phyloP scores from a whole-genome alignment of 2,888 invertebrate species.

The Raillietiella orientalis region DNA sequence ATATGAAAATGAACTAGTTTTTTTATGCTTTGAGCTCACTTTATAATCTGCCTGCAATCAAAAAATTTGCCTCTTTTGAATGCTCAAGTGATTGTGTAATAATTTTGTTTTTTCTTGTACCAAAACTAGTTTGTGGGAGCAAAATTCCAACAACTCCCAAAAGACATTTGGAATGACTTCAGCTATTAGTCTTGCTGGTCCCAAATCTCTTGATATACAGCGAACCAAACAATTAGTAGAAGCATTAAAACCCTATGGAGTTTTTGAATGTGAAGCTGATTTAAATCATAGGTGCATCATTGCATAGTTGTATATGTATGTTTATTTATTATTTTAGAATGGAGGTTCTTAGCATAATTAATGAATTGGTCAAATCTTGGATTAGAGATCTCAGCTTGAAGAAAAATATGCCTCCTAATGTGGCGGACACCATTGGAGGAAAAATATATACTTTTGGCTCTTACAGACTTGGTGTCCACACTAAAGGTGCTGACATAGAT shows the following conservation, averaged over 20 bases:
- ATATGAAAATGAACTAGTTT: too few relatives aligned
- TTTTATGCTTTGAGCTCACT: too few relatives aligned
- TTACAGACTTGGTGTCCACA: constrained; percentile 67
- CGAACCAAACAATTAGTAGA: constrained; percentile 43
- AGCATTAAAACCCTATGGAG: constrained; percentile 42
- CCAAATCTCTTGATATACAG: constrained; percentile 38
- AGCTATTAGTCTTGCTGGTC: constrained; percentile 59
- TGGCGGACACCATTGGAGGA: constrained; percentile 64
- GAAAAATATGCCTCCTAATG: constrained; percentile 67
- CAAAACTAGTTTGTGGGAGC: too few relatives aligned
- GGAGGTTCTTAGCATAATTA: constrained; percentile 33
- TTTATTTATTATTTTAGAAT: constrained; percentile 13
- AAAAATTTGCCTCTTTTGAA: too few relatives aligned
- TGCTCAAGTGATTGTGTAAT: too few relatives aligned
- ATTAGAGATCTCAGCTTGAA: constrained; percentile 32
- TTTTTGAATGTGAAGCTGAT: constrained; percentile 67
- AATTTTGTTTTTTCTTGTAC: too few relatives aligned
- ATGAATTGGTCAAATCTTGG: constrained; percentile 74
- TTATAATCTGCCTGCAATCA: too few relatives aligned
- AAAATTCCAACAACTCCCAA: too few relatives aligned
- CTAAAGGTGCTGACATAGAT: constrained; percentile 94
- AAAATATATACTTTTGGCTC: constrained; percentile 99
- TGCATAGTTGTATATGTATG: background rate
- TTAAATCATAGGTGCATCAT: constrained; percentile 36
- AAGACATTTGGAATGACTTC: constrained; percentile 83